Percentiles rank a stretch among this genome's conserved stretches.
Conservation (phyloP, 2,888 invertebrate genomes). For the Trichogramma evanescens region DNA sequence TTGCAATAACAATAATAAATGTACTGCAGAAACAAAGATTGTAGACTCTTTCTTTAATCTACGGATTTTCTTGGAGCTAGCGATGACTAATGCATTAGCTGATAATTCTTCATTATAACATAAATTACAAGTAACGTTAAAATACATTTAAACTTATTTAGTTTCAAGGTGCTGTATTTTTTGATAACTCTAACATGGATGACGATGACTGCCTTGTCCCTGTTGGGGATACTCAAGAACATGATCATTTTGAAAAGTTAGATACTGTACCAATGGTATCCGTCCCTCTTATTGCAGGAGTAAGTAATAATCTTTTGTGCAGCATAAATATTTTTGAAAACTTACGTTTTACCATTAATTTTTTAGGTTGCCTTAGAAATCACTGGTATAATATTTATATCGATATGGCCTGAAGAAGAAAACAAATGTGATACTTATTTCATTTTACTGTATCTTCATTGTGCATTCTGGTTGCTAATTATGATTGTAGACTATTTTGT, state of each 20-base stretch:
- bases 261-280: constrained; percentile 36
- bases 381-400: constrained; percentile 40
- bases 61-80: too few species aligned
- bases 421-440: constrained; percentile 44
- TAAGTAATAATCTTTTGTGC: constrained; percentile 25
- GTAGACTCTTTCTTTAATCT: too few species aligned
- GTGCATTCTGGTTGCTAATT: constrained; percentile 38
- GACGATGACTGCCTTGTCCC: constrained; percentile 42
- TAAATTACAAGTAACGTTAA: too few species aligned
- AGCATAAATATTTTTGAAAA: not conserved
- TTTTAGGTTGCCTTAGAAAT: constrained; percentile 39
- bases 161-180: constrained; percentile 37
- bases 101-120: too few species aligned
- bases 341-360: not conserved
- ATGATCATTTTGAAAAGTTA: constrained; percentile 35
- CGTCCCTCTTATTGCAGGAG: constrained; percentile 36
- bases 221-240: constrained; percentile 36
- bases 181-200: constrained; percentile 41
- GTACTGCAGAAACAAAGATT: too few species aligned
- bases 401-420: constrained; percentile 38
- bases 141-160: not conserved
- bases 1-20: too few species aligned
- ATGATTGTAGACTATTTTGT: constrained; percentile 50
- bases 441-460: constrained; percentile 41
- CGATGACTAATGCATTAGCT: too few species aligned